Evolutionary conservation across 2,113 vertebrate genomes (phyloP).

Genomic region (Callipepla squamata): DNA sequence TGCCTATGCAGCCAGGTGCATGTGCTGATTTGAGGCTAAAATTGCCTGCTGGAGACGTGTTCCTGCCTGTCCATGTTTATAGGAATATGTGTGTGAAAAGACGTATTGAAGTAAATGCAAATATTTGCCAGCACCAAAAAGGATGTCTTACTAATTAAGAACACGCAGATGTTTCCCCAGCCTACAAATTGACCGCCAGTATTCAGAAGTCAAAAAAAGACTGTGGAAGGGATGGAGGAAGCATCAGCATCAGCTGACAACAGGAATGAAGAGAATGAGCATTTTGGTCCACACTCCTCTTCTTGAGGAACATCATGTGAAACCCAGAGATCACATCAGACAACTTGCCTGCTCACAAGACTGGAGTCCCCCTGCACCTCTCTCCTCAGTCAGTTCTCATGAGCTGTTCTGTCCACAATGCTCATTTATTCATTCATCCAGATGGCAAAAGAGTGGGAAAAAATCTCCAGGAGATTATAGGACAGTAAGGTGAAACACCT

Average conservation of each 20-base stretch:
- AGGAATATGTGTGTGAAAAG: neutral
- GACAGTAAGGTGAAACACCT: neutral
- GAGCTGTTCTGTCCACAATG: neutral
- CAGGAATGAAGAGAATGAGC: accelerated
- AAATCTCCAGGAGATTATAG: neutral
- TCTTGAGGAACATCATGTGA: accelerated
- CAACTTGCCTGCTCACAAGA: neutral
- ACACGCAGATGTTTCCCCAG: neutral
- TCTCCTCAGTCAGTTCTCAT: neutral
- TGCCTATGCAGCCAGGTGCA: neutral
- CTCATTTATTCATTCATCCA: conserved; percentile 43
- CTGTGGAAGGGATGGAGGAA: neutral
- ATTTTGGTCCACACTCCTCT: neutral
- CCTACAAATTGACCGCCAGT: neutral
- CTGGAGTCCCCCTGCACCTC: neutral
- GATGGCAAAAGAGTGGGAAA: conserved; percentile 8
- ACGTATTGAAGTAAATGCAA: accelerated
- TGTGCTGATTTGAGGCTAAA: neutral
- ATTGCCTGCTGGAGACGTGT: neutral
- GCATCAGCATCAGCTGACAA: neutral
- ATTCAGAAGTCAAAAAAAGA: neutral
- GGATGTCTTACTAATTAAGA: neutral
- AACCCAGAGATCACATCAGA: neutral
- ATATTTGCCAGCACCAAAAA: neutral
- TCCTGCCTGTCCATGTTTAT: neutral